These are phyloP conservation scores for Pollicipes pollicipes DNA, from an alignment of 1,140 invertebrate genomes.

Conservation along the genomic window DNA sequence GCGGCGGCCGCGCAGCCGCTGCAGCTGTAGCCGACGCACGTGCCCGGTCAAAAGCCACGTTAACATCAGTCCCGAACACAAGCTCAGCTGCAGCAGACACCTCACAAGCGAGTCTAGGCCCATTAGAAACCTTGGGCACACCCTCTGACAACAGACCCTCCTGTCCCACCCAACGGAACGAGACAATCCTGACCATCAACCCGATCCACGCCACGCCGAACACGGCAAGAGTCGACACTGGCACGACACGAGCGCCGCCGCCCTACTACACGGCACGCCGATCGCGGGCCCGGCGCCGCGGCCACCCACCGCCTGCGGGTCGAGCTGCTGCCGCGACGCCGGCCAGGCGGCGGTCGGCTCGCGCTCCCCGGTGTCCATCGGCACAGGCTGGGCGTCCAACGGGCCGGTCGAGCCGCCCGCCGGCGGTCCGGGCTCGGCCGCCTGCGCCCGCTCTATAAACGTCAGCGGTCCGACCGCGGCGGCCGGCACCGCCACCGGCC, in stretches of 20 bases:
- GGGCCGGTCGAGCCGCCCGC: too few relatives aligned
- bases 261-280: too few relatives aligned
- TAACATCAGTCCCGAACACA: neutral
- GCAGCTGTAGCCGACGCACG: slow-evolving; percentile 13
- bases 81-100: neutral
- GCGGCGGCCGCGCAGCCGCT: slow-evolving; percentile 20
- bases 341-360: neutral
- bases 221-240: too few relatives aligned
- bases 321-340: neutral
- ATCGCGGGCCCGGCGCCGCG: too few relatives aligned
- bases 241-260: too few relatives aligned
- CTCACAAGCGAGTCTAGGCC: neutral
- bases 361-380: neutral
- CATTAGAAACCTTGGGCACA: too few relatives aligned
- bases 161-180: too few relatives aligned
- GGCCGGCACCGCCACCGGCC: neutral
- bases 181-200: too few relatives aligned
- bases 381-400: neutral
- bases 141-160: too few relatives aligned
- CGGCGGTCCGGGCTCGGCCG: too few relatives aligned
- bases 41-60: slow-evolving; percentile 8
- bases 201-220: too few relatives aligned
- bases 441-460: neutral
- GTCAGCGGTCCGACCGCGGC: neutral
- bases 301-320: neutral